phyloP scores from a whole-genome alignment of 2,797 vertebrate genomes.

The Sitta carolinensis region DNA sequence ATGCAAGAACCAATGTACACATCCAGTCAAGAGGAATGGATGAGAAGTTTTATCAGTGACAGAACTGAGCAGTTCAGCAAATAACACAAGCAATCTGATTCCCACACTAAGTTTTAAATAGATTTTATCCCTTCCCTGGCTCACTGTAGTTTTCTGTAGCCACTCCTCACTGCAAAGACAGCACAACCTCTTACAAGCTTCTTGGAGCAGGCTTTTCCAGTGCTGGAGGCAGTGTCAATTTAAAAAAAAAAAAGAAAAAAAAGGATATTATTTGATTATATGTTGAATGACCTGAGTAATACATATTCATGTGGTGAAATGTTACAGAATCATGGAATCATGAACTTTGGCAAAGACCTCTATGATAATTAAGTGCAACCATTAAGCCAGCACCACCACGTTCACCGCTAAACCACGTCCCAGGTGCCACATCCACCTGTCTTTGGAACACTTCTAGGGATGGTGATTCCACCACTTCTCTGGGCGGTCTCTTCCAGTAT shows the following conservation, averaged over 20 bases:
- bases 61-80: background rate
- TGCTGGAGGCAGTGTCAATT: background rate
- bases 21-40: background rate
- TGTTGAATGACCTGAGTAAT: background rate
- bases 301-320: background rate
- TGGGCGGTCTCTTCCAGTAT: background rate
- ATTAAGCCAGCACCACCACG: background rate
- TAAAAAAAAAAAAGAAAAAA: background rate
- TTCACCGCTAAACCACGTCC: background rate
- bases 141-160: background rate
- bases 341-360: background rate
- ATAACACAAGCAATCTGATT: background rate
- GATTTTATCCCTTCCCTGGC: background rate
- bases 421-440: background rate
- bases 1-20: background rate
- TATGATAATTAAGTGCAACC: background rate
- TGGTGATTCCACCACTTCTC: background rate
- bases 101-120: background rate
- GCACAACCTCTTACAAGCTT: background rate
- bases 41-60: background rate
- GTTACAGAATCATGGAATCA: background rate
- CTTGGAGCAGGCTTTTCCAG: background rate
- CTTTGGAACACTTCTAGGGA: background rate
- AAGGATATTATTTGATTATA: background rate
- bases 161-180: background rate